phyloP scores from a whole-genome alignment of 2,888 invertebrate species.

The Cantharis rustica region DNA sequence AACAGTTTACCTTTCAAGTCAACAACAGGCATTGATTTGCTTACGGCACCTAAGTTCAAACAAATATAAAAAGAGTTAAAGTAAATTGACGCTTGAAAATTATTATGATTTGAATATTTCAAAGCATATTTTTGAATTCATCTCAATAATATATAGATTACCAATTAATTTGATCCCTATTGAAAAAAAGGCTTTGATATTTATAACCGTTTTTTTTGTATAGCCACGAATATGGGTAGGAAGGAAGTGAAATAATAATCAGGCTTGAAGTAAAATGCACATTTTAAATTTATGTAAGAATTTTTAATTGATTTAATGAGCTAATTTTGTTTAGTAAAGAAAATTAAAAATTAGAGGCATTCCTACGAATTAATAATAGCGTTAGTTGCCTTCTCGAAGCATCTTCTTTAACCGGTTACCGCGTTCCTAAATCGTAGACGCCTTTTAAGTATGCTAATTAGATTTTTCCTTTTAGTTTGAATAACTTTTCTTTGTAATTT shows the following conservation, averaged over 20 bases:
- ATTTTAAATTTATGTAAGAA: neutral
- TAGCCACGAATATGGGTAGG: neutral
- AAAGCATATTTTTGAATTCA: neutral
- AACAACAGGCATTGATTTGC: neutral
- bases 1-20: neutral
- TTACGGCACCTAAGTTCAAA: neutral
- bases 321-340: neutral
- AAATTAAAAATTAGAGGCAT: neutral
- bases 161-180: neutral
- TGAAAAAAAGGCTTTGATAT: neutral
- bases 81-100: neutral
- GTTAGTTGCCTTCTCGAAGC: neutral
- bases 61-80: neutral
- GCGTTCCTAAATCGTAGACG: neutral
- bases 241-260: neutral
- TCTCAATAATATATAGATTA: neutral
- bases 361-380: neutral
- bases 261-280: neutral
- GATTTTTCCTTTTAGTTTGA: conserved; percentile 3
- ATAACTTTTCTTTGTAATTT: neutral
- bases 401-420: neutral
- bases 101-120: neutral
- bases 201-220: neutral
- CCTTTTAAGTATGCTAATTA: conserved; percentile 2
- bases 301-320: neutral